phyloP scores from a whole-genome alignment of 2,113 vertebrate species.

The Hemichromis elongatus region DNA sequence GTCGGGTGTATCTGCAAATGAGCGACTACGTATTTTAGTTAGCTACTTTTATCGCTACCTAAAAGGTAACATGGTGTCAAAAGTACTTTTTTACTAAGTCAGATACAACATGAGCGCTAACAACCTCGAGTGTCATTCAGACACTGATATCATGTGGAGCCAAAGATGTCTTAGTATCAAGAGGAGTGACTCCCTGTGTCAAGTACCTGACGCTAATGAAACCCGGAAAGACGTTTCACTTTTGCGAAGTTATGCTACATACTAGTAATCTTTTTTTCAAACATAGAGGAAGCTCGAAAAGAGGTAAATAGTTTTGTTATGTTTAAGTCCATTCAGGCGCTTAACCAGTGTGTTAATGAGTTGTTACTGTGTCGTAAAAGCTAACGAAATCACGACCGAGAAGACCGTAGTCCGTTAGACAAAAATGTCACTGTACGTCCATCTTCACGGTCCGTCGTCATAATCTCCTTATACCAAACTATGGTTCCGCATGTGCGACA shows the following conservation, averaged over 20 bases:
- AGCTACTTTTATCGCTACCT: fast-evolving
- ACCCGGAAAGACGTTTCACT: neutral
- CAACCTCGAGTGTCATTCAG: neutral
- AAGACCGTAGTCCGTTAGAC: neutral
- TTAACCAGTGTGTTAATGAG: neutral
- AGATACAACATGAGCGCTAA: neutral
- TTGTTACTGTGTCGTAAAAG: neutral
- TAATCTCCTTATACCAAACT: neutral
- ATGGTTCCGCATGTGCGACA: neutral
- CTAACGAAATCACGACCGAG: neutral
- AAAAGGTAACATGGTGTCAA: neutral
- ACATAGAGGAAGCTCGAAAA: neutral
- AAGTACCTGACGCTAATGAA: neutral
- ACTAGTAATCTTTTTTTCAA: neutral
- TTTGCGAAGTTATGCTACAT: neutral
- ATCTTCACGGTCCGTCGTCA: neutral
- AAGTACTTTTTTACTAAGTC: neutral
- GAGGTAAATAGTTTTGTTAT: neutral
- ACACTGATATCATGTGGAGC: neutral
- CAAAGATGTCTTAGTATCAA: neutral
- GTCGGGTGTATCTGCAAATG: neutral
- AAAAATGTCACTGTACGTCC: constrained; percentile 1
- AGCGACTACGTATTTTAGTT: neutral
- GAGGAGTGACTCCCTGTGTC: neutral
- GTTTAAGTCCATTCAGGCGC: fast-evolving